A percentile compares a stretch with the other conserved stretches of the same genome.
phyloP scores from a whole-genome alignment of 1,140 invertebrate genomes.

The Scylla paramamosain region DNA sequence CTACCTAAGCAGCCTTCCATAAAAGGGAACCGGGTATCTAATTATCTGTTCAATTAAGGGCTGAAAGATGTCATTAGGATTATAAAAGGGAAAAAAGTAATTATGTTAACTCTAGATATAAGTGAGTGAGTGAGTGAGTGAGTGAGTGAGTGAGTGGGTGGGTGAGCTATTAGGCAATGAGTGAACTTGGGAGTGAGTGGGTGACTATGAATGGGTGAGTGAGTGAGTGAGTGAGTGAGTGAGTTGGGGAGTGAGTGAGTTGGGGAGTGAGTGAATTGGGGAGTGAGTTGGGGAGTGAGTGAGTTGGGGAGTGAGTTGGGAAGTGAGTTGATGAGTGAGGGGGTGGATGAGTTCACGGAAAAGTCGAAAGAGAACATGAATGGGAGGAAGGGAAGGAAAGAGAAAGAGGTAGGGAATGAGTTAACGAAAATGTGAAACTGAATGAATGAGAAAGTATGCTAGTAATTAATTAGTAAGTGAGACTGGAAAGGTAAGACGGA shows the following conservation, averaged over 20 bases:
- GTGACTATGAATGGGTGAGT: too few relatives aligned
- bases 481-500: not conserved
- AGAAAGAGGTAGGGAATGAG: not conserved
- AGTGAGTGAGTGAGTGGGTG: not conserved
- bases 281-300: too few relatives aligned
- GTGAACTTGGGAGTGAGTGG: too few relatives aligned
- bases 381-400: not conserved
- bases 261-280: too few relatives aligned
- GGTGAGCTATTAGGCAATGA: not conserved
- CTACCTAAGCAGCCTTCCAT: too few relatives aligned
- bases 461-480: not conserved
- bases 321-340: too few relatives aligned
- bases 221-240: too few relatives aligned
- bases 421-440: not conserved
- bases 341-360: too few relatives aligned
- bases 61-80: not conserved
- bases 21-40: too few relatives aligned
- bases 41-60: too few relatives aligned
- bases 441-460: not conserved
- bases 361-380: not conserved
- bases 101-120: not conserved
- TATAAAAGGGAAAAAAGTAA: not conserved
- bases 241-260: too few relatives aligned
- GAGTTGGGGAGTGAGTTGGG: too few relatives aligned
- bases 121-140: not conserved